Conservation (phyloP, 2,113 vertebrate genomes). For the Chionis minor region DNA sequence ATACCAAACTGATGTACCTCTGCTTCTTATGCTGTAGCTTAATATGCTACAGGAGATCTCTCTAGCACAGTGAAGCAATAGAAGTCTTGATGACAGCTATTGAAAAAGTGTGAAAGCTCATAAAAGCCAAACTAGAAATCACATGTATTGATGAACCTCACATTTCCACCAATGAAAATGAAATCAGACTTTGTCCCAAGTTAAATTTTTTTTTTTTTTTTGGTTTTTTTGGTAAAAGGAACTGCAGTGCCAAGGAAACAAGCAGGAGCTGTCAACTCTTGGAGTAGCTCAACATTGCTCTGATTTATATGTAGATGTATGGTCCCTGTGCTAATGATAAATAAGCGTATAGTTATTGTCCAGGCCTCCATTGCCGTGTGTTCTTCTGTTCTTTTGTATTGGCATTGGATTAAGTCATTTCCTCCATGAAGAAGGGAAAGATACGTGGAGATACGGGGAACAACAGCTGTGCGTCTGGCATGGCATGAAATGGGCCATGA, state of each 20-base stretch:
- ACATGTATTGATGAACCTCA: neutral
- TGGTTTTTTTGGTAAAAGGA: neutral
- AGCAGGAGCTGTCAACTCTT: neutral
- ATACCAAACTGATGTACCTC: neutral
- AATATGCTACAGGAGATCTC: neutral
- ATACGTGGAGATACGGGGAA: accelerated
- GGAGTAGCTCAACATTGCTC: neutral
- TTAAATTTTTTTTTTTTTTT: neutral
- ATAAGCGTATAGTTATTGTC: neutral
- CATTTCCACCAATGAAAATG: neutral
- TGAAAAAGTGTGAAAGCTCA: neutral
- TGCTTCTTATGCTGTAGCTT: neutral
- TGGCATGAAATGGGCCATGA: neutral
- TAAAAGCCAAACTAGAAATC: neutral
- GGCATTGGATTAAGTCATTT: neutral
- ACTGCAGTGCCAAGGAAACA: neutral
- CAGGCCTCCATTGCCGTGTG: neutral
- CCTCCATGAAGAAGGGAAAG: neutral
- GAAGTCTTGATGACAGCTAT: neutral
- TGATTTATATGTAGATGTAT: neutral
- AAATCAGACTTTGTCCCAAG: neutral
- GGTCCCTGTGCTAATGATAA: neutral
- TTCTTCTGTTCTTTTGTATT: neutral
- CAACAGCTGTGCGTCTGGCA: neutral
- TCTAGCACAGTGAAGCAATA: neutral